Conservation (phyloP, 2,113 vertebrate genomes). For the Mus pahari region DNA sequence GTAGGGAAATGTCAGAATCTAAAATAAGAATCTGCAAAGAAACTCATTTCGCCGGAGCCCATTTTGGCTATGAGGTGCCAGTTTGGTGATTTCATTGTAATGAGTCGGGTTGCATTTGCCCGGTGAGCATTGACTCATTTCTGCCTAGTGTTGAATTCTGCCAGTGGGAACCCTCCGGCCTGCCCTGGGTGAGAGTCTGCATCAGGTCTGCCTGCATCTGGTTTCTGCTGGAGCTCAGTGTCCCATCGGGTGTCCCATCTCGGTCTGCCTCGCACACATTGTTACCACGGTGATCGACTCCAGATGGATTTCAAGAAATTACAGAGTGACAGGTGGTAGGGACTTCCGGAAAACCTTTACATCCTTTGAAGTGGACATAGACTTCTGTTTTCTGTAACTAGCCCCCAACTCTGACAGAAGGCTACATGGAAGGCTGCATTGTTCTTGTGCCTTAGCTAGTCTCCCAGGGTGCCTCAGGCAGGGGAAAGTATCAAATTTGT, state of each 20-base stretch:
- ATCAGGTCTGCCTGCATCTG: not conserved
- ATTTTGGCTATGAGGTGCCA: slow-evolving; percentile 57
- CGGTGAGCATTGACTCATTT: slow-evolving; percentile 63
- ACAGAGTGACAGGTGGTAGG: not conserved
- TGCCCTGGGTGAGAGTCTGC: not conserved
- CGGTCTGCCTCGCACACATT: not conserved
- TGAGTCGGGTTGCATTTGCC: slow-evolving; percentile 69
- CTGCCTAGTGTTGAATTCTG: slow-evolving; percentile 54
- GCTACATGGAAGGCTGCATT: not conserved
- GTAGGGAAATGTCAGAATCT: slow-evolving; percentile 64
- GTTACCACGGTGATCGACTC: not conserved
- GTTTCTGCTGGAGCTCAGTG: not conserved
- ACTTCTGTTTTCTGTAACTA: not conserved
- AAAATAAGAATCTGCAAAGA: slow-evolving; percentile 71
- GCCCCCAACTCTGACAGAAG: slow-evolving; percentile 26
- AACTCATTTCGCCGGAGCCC: slow-evolving; percentile 68
- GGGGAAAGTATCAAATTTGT: not conserved
- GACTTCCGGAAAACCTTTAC: not conserved
- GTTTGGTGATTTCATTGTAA: slow-evolving; percentile 47
- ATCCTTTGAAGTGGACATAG: slow-evolving; percentile 11
- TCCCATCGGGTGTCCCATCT: not conserved
- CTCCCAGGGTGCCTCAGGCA: not conserved
- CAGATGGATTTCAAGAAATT: not conserved
- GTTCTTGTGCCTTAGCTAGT: not conserved
- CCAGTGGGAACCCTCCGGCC: slow-evolving; percentile 40